phyloP scores from a whole-genome alignment of 1,140 invertebrate genomes.

The Cydia pomonella region DNA sequence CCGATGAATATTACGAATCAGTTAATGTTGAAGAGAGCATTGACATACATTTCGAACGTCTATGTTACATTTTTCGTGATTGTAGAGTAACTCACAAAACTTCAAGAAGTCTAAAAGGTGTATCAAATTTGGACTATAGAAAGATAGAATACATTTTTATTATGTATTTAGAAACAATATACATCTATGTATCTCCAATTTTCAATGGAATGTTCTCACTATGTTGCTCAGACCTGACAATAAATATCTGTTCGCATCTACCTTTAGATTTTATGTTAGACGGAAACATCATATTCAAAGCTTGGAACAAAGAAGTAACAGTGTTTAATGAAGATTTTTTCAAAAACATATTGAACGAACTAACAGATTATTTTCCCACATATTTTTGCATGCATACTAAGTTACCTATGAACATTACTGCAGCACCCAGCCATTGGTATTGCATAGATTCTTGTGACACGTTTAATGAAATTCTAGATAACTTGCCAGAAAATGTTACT shows the following conservation, averaged over 20 bases:
- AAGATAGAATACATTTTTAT: constrained; percentile 46
- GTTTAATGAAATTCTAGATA: constrained; percentile 34
- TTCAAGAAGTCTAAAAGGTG: constrained; percentile 36
- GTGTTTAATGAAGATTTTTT: constrained; percentile 41
- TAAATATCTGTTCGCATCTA: constrained; percentile 36
- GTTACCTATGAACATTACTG: constrained; percentile 37
- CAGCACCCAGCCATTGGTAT: constrained; percentile 39
- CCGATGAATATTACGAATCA: constrained; percentile 21
- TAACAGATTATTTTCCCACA: constrained; percentile 44
- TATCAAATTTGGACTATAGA: constrained; percentile 39
- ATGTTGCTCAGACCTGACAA: constrained; percentile 38
- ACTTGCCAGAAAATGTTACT: constrained; percentile 41
- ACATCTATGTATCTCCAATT: constrained; percentile 41
- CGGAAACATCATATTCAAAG: constrained; percentile 44
- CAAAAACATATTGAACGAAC: constrained; percentile 33
- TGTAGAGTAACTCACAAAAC: constrained; percentile 41
- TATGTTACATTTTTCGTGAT: constrained; percentile 40
- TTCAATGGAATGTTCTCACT: constrained; percentile 37
- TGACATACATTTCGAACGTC: constrained; percentile 37
- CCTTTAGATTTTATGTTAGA: constrained; percentile 44
- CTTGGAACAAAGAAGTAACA: constrained; percentile 41
- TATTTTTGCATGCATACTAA: constrained; percentile 43
- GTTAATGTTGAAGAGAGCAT: constrained; percentile 22
- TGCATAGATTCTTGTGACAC: constrained; percentile 43
- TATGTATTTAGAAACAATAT: constrained; percentile 44